phyloP scores from a whole-genome alignment of 2,888 invertebrate genomes.

The Leptopilina syphax region DNA sequence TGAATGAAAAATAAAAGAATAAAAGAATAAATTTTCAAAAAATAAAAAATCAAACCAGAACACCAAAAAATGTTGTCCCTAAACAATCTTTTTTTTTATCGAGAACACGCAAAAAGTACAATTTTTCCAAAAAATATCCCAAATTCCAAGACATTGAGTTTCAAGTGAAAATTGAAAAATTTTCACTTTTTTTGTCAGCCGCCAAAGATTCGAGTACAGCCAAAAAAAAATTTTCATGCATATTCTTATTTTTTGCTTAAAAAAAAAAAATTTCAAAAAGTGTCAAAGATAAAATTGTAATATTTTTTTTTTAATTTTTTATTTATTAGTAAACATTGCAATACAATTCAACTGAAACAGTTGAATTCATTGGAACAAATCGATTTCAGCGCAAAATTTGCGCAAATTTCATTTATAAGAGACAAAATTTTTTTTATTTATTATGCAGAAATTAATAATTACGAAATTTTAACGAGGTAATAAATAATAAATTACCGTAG shows the following conservation, averaged over 20 bases:
- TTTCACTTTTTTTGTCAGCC: slow-evolving; percentile 51
- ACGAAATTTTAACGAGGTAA: too few relatives aligned
- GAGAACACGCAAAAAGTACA: too few relatives aligned
- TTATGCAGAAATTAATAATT: neutral
- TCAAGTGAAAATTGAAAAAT: neutral
- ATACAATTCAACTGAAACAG: slow-evolving; percentile 29
- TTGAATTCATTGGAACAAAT: slow-evolving; percentile 35
- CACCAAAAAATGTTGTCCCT: neutral
- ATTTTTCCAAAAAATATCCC: neutral
- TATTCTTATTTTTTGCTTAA: slow-evolving; percentile 45
- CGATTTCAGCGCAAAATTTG: slow-evolving; percentile 30
- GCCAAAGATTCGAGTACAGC: slow-evolving; percentile 60
- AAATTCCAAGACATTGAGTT: slow-evolving; percentile 5
- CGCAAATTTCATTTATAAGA: neutral
- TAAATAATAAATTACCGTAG: neutral
- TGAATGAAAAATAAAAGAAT: too few relatives aligned
- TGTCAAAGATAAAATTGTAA: slow-evolving; percentile 16
- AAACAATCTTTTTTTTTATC: too few relatives aligned
- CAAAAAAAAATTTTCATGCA: slow-evolving; percentile 54
- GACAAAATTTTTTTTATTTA: neutral
- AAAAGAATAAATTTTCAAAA: too few relatives aligned
- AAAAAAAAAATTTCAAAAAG: neutral
- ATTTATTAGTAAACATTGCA: slow-evolving; percentile 5
- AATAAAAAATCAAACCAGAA: neutral
- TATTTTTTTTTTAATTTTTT: neutral